phyloP scores from a whole-genome alignment of 2,888 invertebrate genomes.

The Hirtodrosophila duncani region DNA sequence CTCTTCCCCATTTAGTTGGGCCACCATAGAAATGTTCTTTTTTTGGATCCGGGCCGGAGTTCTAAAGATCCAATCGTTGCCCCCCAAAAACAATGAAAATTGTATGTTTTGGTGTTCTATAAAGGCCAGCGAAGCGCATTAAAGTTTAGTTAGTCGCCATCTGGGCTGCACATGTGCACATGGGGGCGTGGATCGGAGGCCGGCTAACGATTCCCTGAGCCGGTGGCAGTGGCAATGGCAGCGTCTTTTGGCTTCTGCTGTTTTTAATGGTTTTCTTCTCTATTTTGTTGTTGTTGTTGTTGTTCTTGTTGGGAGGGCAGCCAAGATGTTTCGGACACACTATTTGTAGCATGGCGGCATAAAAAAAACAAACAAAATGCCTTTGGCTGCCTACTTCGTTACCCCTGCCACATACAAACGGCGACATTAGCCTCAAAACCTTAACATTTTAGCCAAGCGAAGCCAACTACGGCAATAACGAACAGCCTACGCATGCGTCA shows the following conservation, averaged over 20 bases:
- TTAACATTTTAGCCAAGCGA: slow-evolving; percentile 43
- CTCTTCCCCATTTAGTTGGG: too few species aligned
- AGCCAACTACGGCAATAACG: slow-evolving; percentile 11
- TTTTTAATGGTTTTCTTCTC: slow-evolving; percentile 26
- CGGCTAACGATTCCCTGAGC: slow-evolving; percentile 32
- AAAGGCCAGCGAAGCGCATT: slow-evolving; percentile 52
- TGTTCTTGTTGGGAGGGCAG: slow-evolving; percentile 28
- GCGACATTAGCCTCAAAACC: slow-evolving; percentile 65
- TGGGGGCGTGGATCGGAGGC: slow-evolving; percentile 24
- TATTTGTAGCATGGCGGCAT: slow-evolving; percentile 40
- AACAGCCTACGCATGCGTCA: slow-evolving; percentile 49
- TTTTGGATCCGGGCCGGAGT: background rate
- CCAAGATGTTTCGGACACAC: slow-evolving; percentile 16
- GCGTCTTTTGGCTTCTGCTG: slow-evolving; percentile 38
- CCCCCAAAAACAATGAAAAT: slow-evolving; percentile 53
- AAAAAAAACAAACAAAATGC: slow-evolving; percentile 21
- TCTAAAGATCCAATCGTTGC: slow-evolving; percentile 36
- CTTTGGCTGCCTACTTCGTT: slow-evolving; percentile 3
- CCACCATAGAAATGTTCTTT: too few species aligned
- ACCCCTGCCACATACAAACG: slow-evolving; percentile 53
- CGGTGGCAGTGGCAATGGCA: too few species aligned
- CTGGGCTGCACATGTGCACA: slow-evolving; percentile 54
- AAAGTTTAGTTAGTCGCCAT: slow-evolving; percentile 50
- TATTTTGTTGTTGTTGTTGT: slow-evolving; percentile 6
- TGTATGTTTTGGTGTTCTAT: slow-evolving; percentile 25